Base-by-base conservation (phyloP, 2,113 vertebrate species). In the Halcyon malimbica region DNA sequence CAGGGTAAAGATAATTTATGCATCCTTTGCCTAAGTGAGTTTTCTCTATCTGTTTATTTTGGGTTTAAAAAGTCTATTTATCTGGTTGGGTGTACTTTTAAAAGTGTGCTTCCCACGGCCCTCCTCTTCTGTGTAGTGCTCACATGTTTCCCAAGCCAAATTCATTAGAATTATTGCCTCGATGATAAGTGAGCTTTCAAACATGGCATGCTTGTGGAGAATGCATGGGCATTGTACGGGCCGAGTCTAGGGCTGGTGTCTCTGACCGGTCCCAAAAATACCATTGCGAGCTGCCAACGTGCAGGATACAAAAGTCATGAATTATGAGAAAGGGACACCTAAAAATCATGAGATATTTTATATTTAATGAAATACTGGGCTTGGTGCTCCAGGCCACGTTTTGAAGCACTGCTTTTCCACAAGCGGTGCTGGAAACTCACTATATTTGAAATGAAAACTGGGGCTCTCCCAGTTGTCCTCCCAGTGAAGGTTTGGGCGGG, bases 1-100 rank as follows among this genome's bases (percentile, higher is more conserved):
- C 69, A 70, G 89, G 89, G 78, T 73, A 94, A 86, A 84, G 75
- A 87, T 88, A 96, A 97, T 96, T 92, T 96, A 94, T 95, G 94
- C 93, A 93, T 89, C 93, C 87, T 97, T 86, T 93, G 79, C 85
- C 73, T 91, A 89, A 95, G 89, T 94, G 92, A 96, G 53, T 93
- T 97, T 96, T 96, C 92, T 91, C 67, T 97, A 94, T 95, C 90
- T 94, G 92, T 94, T 97, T 96, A 88, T 87, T 94, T 85, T 96
- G 90, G 83, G 75, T 77, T 91, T 90, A 6, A 95, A 94, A 93
- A 94, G 76, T 24, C 86, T 90, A 95, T 97, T 95, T 96, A 85
- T 97, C 93, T 87, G 86, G 62, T 91, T 59, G 91, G 92, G 70
- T 17, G 6, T 93, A 59, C 75, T 84, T 93, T 96, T 74, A 18